Base-by-base conservation (phyloP, 2,797 vertebrate genomes). In the Cyclura pinguis region DNA sequence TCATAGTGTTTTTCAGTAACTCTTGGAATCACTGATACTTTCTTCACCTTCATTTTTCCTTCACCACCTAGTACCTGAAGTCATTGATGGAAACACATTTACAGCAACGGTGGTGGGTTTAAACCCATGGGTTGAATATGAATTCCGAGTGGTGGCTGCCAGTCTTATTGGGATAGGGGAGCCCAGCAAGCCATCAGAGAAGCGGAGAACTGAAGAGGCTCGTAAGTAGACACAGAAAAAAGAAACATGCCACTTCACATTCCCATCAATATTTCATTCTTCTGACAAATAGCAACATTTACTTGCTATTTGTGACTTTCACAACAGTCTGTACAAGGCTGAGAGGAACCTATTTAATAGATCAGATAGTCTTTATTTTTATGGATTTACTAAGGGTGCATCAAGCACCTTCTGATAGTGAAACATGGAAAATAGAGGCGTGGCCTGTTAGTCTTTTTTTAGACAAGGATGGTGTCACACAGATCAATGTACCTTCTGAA, bases 61-160 rank as follows among this genome's bases (percentile, higher is more conserved):
- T 85, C 88, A 69, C 8, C 29, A 10, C 35, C 47, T 86, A 99
- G 99, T 99, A 91, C 99, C 99, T 8, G 98, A 99, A 92, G 77
- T 98, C 93, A 97, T 99, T 29, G 98, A 98, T 1, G 99, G 99
- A 87, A 97, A 97, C 84, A 98, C 97, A 0, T 97, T 99, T 96
- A 99, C 98, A 32, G 98, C 99, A 2, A 98, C 98, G 0, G 99
- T 99, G 95, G 98, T 98, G 93, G 98, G 98, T 86, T 97, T 99
- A 95, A 99, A 98, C 97, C 98, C 99, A 0, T 99, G 99, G 99
- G 99, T 99, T 6, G 99, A 99, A 93, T 99, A 99, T n/a, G 98
- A 99, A 93, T 99, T 99, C 96, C 97, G 99, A 55, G 98, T 98
- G 0, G 98, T 99, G 93, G 99, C 98, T 0, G 98, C 98, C 97